Evolutionary conservation across 2,113 vertebrate species (phyloP).

Genomic region (Dipodomys ordii): DNA sequence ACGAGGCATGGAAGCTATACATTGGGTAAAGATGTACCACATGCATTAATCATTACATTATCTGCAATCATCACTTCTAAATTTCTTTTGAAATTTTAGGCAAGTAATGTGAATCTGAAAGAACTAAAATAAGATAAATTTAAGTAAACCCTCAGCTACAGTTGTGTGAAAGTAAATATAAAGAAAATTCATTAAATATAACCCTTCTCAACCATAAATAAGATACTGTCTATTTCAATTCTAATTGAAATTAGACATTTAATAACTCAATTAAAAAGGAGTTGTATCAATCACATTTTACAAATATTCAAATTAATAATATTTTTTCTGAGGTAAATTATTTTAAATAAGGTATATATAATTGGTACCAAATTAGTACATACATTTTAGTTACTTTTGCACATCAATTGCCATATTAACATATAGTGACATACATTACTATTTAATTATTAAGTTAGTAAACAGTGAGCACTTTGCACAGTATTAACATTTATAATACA

Average conservation of each 20-base stretch:
- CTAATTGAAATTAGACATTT: neutral
- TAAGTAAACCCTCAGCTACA: neutral
- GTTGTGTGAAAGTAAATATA: neutral
- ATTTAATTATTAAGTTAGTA: neutral
- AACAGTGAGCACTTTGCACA: neutral
- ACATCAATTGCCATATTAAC: neutral
- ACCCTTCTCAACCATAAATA: neutral
- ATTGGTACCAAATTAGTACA: neutral
- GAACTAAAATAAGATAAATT: neutral
- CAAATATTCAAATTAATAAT: neutral
- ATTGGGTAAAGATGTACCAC: neutral
- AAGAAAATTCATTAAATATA: neutral
- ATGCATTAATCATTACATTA: neutral
- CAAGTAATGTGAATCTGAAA: neutral
- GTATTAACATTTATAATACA: neutral
- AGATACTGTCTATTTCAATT: neutral
- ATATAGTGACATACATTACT: neutral
- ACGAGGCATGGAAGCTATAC: neutral
- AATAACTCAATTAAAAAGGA: neutral
- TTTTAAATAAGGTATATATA: neutral
- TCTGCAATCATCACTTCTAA: neutral
- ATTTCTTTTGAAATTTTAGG: neutral
- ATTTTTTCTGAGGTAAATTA: neutral
- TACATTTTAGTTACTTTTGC: neutral
- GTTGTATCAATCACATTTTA: neutral